Evolutionary conservation across 92 coral and sea anemone species (phyloP).

Genomic region (Hydrozoanthus gracilis): DNA sequence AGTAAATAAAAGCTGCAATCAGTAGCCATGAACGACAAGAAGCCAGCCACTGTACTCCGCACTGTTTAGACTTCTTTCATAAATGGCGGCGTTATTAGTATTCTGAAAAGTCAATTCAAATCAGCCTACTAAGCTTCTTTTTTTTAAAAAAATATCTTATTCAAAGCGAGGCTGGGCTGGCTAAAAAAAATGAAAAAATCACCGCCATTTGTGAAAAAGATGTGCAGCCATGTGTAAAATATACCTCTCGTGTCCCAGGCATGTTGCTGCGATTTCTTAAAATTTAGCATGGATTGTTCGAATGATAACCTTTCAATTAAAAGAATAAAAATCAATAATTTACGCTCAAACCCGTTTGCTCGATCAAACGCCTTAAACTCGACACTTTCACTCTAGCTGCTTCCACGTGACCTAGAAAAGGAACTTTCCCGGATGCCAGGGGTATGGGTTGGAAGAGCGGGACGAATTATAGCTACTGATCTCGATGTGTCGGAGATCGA

Average conservation of each 20-base stretch:
- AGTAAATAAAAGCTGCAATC: too few species aligned
- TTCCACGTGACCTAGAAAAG: conserved; percentile 1
- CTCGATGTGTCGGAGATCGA: too few species aligned
- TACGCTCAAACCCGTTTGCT: neutral
- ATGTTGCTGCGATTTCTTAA: conserved; percentile 2
- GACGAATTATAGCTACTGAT: too few species aligned
- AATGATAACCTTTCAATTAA: conserved; percentile 3
- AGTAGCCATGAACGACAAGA: neutral
- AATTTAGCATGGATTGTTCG: conserved; percentile 15
- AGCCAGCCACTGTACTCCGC: conserved; percentile 18
- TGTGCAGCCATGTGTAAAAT: neutral
- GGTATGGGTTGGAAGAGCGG: neutral
- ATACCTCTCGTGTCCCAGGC: neutral
- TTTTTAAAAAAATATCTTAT: too few species aligned
- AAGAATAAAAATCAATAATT: too few species aligned
- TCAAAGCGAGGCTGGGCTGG: too few species aligned
- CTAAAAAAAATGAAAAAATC: too few species aligned
- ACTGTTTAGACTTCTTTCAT: neutral
- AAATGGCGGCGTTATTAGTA: too few species aligned
- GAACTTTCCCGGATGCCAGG: neutral
- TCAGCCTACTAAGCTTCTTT: too few species aligned
- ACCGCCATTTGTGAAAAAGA: too few species aligned
- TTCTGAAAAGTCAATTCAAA: too few species aligned
- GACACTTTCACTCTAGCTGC: conserved; percentile 19
- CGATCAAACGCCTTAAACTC: conserved; percentile 1